Percentiles rank a stretch among this genome's conserved stretches.
These are phyloP conservation scores for Arnoldichthys spilopterus DNA, from an alignment of 2,797 vertebrate genomes.

Conservation along the genomic window DNA sequence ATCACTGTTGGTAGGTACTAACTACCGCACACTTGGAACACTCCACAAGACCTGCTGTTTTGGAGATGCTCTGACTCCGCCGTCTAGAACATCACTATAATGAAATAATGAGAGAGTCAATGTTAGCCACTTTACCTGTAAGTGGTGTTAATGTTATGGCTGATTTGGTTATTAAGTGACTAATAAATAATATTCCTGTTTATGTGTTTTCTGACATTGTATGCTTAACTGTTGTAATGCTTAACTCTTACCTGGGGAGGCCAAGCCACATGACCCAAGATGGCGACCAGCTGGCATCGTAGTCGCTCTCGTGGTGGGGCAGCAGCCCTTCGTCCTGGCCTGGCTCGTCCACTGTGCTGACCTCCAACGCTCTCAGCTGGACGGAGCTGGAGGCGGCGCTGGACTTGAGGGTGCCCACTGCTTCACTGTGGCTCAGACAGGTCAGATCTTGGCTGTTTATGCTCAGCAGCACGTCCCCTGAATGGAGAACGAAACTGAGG, in stretches of 20 bases:
- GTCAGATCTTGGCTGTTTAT: slow-evolving; percentile 97
- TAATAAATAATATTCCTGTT: no score
- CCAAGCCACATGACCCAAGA: slow-evolving; percentile 99
- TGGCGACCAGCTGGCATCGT: slow-evolving; percentile 95
- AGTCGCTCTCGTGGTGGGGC: slow-evolving; percentile 90
- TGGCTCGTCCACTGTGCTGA: slow-evolving; percentile 87
- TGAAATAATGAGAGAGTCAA: no score
- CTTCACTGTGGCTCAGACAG: slow-evolving; percentile 93
- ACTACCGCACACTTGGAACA: no score
- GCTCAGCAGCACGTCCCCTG: slow-evolving; percentile 94
- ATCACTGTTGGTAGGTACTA: no score
- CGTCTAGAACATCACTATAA: no score
- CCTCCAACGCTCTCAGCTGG: slow-evolving; percentile 89
- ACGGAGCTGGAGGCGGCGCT: slow-evolving; percentile 90
- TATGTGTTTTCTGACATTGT: no score
- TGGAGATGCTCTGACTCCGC: no score
- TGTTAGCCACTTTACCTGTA: no score
- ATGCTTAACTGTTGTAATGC: not conserved
- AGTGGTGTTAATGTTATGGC: no score
- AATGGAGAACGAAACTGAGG: slow-evolving; percentile 13
- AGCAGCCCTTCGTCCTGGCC: slow-evolving; percentile 82
- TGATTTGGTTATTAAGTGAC: no score
- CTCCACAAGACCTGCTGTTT: no score
- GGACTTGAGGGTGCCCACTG: slow-evolving; percentile 95
- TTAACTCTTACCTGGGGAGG: slow-evolving; percentile 86